A percentile compares a stretch with the other conserved stretches of the same genome.
These are phyloP conservation scores for Boloria euphrosyne DNA, from an alignment of 2,888 invertebrate species.

Conservation along the genomic window DNA sequence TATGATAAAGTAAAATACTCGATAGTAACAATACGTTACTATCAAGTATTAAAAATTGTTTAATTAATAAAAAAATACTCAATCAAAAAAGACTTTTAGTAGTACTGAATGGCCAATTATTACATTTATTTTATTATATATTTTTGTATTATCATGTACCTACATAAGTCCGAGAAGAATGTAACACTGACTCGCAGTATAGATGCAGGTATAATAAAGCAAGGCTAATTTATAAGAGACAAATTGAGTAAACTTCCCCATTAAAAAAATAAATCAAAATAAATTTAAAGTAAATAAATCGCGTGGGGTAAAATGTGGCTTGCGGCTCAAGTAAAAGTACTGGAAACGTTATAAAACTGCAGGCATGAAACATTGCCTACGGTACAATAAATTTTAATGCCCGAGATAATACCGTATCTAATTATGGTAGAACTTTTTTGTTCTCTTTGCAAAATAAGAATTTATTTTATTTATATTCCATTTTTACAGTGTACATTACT, in stretches of 20 bases:
- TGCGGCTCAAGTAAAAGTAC: conserved; percentile 9
- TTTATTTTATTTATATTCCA: conserved; percentile 40
- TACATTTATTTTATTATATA: no score
- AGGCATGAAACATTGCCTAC: conserved; percentile 31
- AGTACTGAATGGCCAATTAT: background rate
- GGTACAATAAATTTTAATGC: conserved; percentile 37
- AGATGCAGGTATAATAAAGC: no score
- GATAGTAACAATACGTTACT: no score
- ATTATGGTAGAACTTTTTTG: conserved; percentile 39
- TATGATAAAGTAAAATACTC: no score
- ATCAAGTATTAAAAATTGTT: no score
- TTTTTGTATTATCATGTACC: no score
- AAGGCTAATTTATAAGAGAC: no score
- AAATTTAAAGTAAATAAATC: conserved; percentile 5
- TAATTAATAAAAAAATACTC: no score
- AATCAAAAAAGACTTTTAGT: background rate
- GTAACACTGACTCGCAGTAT: no score
- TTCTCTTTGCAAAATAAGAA: conserved; percentile 39
- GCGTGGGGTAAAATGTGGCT: conserved; percentile 11
- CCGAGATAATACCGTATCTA: conserved; percentile 39
- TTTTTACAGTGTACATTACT: conserved; percentile 41
- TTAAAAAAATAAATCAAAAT: no score
- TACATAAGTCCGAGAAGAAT: no score
- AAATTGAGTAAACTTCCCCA: no score
- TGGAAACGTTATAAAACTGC: conserved; percentile 28